Conservation (phyloP, 2,888 invertebrate genomes). For the Drosophila histrio region DNA sequence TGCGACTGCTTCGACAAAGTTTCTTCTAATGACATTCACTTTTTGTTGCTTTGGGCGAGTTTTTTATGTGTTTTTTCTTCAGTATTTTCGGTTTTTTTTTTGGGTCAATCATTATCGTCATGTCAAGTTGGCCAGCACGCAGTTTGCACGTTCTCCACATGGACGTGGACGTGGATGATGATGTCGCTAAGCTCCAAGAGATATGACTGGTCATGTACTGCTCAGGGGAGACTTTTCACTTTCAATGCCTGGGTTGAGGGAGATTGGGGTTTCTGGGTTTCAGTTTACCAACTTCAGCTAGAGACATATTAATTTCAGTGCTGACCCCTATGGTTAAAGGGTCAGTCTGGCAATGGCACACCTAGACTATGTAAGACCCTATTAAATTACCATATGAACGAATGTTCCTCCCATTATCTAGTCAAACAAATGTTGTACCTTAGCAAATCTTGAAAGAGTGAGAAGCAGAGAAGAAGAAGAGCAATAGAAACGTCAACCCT, state of each 20-base stretch:
- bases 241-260: slow-evolving; percentile 68
- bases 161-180: slow-evolving; percentile 31
- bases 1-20: slow-evolving; percentile 62
- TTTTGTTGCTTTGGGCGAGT: slow-evolving; percentile 51
- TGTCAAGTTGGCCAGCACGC: slow-evolving; percentile 73
- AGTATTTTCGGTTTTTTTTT: slow-evolving; percentile 45
- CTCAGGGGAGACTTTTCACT: slow-evolving; percentile 68
- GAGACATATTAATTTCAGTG: slow-evolving; percentile 61
- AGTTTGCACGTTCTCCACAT: slow-evolving; percentile 67
- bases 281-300: slow-evolving; percentile 43
- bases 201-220: slow-evolving; percentile 54
- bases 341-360: slow-evolving; percentile 59
- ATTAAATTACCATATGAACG: slow-evolving; percentile 67
- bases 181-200: slow-evolving; percentile 56
- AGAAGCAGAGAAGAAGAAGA: background rate
- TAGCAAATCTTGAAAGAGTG: slow-evolving; percentile 48
- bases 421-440: slow-evolving; percentile 74
- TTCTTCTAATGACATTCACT: slow-evolving; percentile 75
- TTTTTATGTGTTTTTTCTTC: slow-evolving; percentile 26
- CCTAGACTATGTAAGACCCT: slow-evolving; percentile 50
- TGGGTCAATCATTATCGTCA: slow-evolving; percentile 78
- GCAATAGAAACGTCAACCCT: slow-evolving; percentile 78
- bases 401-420: slow-evolving; percentile 67
- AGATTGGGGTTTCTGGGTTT: slow-evolving; percentile 56
- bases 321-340: slow-evolving; percentile 44